Evolutionary conservation across 2,888 invertebrate species (phyloP), one percentile per base, ranked within the genome.

Genomic region (Morpho helenor): DNA sequence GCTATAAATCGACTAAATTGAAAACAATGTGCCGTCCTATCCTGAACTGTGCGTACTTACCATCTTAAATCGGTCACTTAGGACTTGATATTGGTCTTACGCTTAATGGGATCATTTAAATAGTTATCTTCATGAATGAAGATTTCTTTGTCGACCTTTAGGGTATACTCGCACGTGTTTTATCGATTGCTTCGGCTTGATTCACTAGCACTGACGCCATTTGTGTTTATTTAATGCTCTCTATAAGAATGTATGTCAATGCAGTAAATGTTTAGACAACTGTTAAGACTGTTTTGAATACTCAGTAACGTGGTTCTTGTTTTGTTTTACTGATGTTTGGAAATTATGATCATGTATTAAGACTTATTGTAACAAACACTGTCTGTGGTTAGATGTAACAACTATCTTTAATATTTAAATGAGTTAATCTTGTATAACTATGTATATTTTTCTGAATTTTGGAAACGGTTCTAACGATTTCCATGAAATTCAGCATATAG

Each of bases 41-140:
- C 54, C 42, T 7, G 74, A 76, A 74, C 74, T 74, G 72, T 70
- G 43, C 53, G 48, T 55, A 55, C 9, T 9, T 51, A 52, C 51
- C 43, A 49, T 61, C 53, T 52, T 22, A 56, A 56, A 49, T 57
- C 41, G 47, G 56, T 60, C 52, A 16, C 49, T 10, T 56, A 49
- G 40, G 56, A 59, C 43, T 43, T 41, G 43, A 52, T 49, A 23
- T 55, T 47, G 49, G 50, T 54, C 45, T 55, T 45, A 54, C 41
- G 47, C 52, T 54, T 47, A 58, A 57, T 54, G 59, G 60, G 57
- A 60, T 57, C 62, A 62, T 46, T 56, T 22, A 48, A 39, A 59
- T 57, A 72, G 84, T 85, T 86, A 86, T 87, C 86, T 84, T 73
- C 84, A 84, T 71, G 84, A 82, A 84, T 87, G 86, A 82, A 80